phyloP scores from a whole-genome alignment of 37 sponge, comb jelly and placozoan genomes.

The Tethya wilhelma region DNA sequence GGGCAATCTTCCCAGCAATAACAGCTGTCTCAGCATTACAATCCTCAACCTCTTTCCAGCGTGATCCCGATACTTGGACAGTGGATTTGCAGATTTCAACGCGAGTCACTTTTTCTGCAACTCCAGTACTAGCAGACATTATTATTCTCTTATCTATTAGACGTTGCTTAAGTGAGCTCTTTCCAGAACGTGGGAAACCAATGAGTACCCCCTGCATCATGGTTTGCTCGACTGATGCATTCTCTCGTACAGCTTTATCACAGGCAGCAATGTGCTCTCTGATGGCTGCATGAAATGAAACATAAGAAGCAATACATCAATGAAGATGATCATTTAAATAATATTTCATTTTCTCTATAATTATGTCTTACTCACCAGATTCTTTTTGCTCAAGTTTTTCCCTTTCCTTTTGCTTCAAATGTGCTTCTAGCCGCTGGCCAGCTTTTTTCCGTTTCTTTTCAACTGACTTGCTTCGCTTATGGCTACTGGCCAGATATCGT shows the following conservation, averaged over 20 bases:
- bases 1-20: background rate
- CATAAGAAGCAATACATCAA: no score
- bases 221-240: slow-evolving; percentile 1
- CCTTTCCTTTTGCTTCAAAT: no score
- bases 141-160: background rate
- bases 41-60: background rate
- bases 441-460: no score
- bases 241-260: background rate
- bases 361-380: no score
- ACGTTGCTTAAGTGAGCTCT: slow-evolving; percentile 5
- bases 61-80: background rate
- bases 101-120: background rate
- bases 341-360: no score
- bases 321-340: no score
- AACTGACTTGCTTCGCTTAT: no score
- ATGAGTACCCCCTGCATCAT: background rate
- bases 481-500: no score
- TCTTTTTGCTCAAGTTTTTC: no score
- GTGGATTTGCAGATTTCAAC: background rate
- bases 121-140: background rate
- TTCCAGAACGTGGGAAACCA: background rate
- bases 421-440: no score
- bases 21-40: background rate
- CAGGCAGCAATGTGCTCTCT: no score
- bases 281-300: no score